Evolutionary conservation across 2,888 invertebrate genomes (phyloP).

Genomic region (Spisula solida): DNA sequence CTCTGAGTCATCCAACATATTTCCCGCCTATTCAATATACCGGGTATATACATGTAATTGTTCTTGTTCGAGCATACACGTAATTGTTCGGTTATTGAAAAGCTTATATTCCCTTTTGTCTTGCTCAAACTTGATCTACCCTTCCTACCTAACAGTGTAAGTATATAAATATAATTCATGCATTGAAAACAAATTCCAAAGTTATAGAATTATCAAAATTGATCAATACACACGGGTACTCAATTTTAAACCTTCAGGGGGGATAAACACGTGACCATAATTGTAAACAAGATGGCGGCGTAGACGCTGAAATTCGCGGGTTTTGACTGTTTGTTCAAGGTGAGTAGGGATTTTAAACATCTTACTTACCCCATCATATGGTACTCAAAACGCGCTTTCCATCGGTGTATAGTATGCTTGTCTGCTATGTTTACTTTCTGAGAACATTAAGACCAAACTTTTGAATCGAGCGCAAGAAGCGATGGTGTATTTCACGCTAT

Average conservation of each 20-base stretch:
- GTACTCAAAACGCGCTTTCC: too few species aligned
- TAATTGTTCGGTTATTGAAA: not conserved
- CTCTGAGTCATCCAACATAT: not conserved
- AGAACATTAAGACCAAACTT: too few species aligned
- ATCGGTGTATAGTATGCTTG: too few species aligned
- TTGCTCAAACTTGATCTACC: not conserved
- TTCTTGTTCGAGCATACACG: not conserved
- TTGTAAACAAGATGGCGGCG: too few species aligned
- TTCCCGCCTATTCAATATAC: not conserved
- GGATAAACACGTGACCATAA: too few species aligned
- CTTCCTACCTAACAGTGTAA: not conserved
- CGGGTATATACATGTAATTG: not conserved
- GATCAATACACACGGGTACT: conserved; percentile 11
- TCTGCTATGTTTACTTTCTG: too few species aligned
- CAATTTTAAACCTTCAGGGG: not conserved
- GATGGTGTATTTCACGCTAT: too few species aligned
- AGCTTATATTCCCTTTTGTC: not conserved
- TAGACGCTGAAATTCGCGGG: too few species aligned
- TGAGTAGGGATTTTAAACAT: too few species aligned
- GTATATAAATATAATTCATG: not conserved
- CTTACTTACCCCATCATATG: too few species aligned
- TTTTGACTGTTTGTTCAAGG: too few species aligned
- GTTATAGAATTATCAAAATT: conserved; percentile 10
- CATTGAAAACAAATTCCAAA: not conserved
- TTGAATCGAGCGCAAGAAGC: too few species aligned